These are phyloP conservation scores for Ischnura elegans DNA, from an alignment of 2,888 invertebrate genomes.

Conservation along the genomic window DNA sequence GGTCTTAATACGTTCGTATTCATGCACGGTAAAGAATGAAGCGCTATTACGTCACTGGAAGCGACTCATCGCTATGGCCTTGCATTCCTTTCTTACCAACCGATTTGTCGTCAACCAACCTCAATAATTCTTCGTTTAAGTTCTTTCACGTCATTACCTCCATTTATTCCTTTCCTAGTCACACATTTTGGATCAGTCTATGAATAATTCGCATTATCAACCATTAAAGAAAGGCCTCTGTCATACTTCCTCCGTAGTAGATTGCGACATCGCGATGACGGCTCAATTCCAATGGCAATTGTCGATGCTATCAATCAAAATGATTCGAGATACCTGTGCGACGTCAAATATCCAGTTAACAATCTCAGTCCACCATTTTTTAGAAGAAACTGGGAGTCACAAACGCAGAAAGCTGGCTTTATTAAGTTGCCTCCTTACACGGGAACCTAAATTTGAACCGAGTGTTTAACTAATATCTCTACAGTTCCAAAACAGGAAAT, in stretches of 20 bases:
- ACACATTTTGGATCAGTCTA: neutral
- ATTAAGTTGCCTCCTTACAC: too few species aligned
- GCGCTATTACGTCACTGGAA: too few species aligned
- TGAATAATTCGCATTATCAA: neutral
- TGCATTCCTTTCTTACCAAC: too few species aligned
- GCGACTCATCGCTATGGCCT: too few species aligned
- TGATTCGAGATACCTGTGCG: neutral
- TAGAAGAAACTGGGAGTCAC: too few species aligned
- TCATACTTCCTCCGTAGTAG: neutral
- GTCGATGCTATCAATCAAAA: neutral
- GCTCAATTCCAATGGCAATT: neutral
- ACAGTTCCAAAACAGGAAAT: too few species aligned
- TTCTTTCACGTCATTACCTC: neutral
- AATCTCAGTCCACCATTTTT: too few species aligned
- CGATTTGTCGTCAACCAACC: too few species aligned
- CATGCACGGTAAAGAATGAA: neutral
- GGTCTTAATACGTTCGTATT: neutral
- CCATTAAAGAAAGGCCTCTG: neutral
- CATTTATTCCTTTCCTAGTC: neutral
- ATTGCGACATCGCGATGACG: too few species aligned
- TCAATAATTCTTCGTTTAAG: neutral
- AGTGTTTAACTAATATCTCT: too few species aligned
- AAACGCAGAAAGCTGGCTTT: too few species aligned
- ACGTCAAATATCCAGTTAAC: neutral
- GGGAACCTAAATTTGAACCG: too few species aligned